Conservation (phyloP, 2,113 vertebrate species). For the Muntiacus reevesi region DNA sequence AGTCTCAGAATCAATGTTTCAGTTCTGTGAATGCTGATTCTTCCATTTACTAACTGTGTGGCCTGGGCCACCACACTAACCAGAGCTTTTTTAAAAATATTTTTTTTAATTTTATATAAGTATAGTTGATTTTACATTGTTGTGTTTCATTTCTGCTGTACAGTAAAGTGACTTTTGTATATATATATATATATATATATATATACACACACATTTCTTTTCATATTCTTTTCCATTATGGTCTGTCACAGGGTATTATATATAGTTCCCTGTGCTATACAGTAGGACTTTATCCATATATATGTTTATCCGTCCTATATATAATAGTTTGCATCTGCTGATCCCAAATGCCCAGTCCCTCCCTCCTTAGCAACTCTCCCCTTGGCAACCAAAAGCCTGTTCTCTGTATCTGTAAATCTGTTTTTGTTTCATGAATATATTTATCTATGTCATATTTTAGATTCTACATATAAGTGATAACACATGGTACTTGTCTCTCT, state of each 20-base stretch:
- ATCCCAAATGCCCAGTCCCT: neutral
- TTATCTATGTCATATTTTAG: neutral
- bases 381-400: neutral
- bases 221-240: neutral
- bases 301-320: neutral
- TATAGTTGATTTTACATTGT: neutral
- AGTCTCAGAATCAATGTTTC: neutral
- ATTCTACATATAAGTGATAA: neutral
- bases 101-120: neutral
- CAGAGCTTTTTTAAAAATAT: neutral
- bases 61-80: neutral
- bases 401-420: neutral
- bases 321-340: neutral
- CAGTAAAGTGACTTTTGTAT: neutral
- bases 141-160: neutral
- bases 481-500: neutral
- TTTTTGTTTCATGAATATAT: neutral
- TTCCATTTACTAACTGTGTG: neutral
- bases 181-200: neutral
- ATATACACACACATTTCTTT: neutral
- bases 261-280: neutral
- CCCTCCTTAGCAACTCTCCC: neutral
- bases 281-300: neutral
- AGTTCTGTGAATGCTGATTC: neutral
- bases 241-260: neutral